Percentiles rank a stretch among this genome's conserved stretches.
phyloP scores from a whole-genome alignment of 2,797 vertebrate species.

The Pelodytes ibericus region DNA sequence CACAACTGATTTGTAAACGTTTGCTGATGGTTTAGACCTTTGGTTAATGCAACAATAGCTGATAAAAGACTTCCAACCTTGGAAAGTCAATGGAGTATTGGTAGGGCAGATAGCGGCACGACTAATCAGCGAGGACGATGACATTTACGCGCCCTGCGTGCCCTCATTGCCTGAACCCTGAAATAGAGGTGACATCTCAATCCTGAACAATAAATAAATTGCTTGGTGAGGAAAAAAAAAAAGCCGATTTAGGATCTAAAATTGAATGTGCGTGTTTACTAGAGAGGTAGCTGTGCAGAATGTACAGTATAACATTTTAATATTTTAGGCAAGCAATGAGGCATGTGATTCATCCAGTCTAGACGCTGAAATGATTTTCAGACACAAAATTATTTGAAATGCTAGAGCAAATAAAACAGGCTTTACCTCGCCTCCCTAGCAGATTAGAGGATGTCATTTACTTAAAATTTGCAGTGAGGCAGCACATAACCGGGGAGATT shows the following conservation, averaged over 20 bases:
- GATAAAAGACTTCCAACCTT: too few relatives aligned
- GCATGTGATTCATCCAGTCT: constrained; percentile 69
- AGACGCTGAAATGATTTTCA: constrained; percentile 68
- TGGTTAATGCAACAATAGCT: too few relatives aligned
- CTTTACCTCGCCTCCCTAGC: constrained; percentile 55
- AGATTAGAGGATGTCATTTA: constrained; percentile 67
- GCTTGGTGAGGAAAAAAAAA: constrained; percentile 31
- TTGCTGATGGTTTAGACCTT: too few relatives aligned
- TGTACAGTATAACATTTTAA: constrained; percentile 60
- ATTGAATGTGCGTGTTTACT: constrained; percentile 63
- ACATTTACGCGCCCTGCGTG: not conserved
- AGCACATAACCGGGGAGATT: constrained; percentile 63
- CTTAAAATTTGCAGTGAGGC: constrained; percentile 70
- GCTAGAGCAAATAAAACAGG: constrained; percentile 62
- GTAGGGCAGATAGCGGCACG: not conserved
- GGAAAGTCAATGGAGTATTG: too few relatives aligned
- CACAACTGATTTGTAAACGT: too few relatives aligned
- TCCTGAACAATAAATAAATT: constrained; percentile 7
- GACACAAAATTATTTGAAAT: constrained; percentile 66
- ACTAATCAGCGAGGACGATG: not conserved
- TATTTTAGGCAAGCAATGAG: constrained; percentile 68
- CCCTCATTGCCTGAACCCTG: not conserved
- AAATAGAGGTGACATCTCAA: not conserved
- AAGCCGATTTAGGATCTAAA: constrained; percentile 51
- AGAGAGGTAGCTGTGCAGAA: constrained; percentile 51